phyloP scores from a whole-genome alignment of 1,140 invertebrate genomes.

The Melitaea cinxia region DNA sequence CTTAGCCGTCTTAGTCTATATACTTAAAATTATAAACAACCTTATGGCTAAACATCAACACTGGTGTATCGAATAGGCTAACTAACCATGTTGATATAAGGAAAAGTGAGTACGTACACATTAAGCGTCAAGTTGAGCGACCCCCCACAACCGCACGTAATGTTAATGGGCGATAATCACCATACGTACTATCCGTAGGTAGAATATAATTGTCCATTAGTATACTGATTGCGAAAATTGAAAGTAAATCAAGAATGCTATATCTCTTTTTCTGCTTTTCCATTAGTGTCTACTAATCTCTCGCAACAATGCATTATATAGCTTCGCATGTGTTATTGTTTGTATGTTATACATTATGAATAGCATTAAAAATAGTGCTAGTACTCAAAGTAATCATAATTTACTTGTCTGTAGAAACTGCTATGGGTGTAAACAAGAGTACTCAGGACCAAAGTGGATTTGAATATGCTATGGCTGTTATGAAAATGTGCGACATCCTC shows the following conservation, averaged over 20 bases:
- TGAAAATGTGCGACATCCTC: constrained; percentile 92
- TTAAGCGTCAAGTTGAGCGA: constrained; percentile 49
- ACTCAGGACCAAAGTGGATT: constrained; percentile 89
- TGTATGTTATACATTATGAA: too few relatives aligned
- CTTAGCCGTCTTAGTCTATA: too few relatives aligned
- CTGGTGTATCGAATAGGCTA: constrained; percentile 23
- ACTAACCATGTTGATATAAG: constrained; percentile 41
- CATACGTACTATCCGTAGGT: constrained; percentile 52
- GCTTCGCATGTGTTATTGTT: too few relatives aligned
- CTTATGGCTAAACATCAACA: constrained; percentile 20
- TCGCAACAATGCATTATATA: too few relatives aligned
- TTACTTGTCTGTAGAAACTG: constrained; percentile 84
- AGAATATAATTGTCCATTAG: constrained; percentile 11
- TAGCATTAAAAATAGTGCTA: too few relatives aligned
- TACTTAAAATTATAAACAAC: constrained; percentile 14
- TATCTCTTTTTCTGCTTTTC: too few relatives aligned
- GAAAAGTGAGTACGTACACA: constrained; percentile 36
- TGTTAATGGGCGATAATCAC: constrained; percentile 65
- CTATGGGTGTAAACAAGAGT: constrained; percentile 90
- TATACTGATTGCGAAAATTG: constrained; percentile 25
- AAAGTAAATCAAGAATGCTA: neutral
- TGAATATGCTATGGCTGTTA: constrained; percentile 92
- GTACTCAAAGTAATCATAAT: too few relatives aligned
- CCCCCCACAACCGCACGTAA: constrained; percentile 64
- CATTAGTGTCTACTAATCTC: too few relatives aligned